These are phyloP conservation scores for Diplogasteroides magnus DNA, from an alignment of 1,140 invertebrate genomes.

Conservation along the genomic window DNA sequence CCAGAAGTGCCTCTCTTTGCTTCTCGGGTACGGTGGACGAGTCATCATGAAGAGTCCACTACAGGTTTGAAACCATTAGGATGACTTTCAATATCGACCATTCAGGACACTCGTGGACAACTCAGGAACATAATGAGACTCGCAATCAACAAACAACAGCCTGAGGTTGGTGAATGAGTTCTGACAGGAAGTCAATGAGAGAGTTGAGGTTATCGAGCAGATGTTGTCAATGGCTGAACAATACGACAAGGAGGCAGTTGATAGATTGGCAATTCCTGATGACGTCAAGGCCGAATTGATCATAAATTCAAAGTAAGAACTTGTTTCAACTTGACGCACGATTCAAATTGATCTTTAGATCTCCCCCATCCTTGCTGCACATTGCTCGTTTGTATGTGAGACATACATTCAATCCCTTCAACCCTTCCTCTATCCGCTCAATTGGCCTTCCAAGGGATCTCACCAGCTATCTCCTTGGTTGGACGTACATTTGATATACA, in stretches of 20 bases:
- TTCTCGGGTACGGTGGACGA: conserved; percentile 28
- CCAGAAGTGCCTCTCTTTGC: conserved; percentile 26
- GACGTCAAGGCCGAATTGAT: conserved; percentile 26
- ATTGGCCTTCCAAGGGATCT: not conserved
- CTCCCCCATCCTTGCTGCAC: not conserved
- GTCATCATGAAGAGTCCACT: conserved; percentile 38
- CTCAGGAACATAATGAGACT: conserved; percentile 30
- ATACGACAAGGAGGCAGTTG: conserved; percentile 30
- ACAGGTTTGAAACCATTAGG: not conserved
- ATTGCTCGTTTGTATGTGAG: not conserved
- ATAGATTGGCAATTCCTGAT: conserved; percentile 26
- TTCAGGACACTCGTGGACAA: conserved; percentile 28
- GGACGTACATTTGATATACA: no score
- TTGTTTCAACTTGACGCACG: not conserved
- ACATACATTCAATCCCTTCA: not conserved
- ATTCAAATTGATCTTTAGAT: not conserved
- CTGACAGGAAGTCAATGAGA: not conserved
- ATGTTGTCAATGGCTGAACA: conserved; percentile 27
- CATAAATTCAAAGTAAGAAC: conserved; percentile 19
- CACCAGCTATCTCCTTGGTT: not conserved
- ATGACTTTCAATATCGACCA: not conserved
- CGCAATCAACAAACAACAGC: conserved; percentile 11
- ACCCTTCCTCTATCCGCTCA: not conserved
- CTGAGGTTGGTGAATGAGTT: conserved; percentile 6
- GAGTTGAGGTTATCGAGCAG: conserved; percentile 11